These are phyloP conservation scores for Agapornis roseicollis DNA, from an alignment of 2,113 vertebrate genomes.

Conservation along the genomic window DNA sequence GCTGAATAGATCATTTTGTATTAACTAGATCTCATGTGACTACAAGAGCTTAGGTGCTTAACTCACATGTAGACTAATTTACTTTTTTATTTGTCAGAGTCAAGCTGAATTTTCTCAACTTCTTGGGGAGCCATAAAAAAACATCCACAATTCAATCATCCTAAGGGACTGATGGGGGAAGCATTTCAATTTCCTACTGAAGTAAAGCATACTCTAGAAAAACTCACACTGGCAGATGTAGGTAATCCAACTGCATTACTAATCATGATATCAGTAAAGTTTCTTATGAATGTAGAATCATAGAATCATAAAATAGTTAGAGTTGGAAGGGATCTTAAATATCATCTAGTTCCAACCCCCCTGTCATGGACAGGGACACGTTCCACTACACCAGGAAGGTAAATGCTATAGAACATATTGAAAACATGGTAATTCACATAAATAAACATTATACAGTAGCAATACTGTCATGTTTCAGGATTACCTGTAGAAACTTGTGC, in stretches of 20 bases:
- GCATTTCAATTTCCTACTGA: neutral
- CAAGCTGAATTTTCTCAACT: neutral
- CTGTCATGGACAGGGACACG: neutral
- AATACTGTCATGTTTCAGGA: neutral
- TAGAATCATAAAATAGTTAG: neutral
- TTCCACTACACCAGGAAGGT: neutral
- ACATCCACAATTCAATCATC: accelerated
- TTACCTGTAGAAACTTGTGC: neutral
- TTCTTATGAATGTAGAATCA: neutral
- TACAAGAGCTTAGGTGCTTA: neutral
- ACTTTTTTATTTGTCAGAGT: neutral
- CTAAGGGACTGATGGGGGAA: neutral
- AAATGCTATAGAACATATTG: neutral
- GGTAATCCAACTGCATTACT: neutral
- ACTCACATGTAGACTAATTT: neutral
- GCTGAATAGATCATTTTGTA: neutral
- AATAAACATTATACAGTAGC: neutral
- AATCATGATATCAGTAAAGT: neutral
- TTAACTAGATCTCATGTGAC: neutral
- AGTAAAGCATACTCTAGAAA: neutral
- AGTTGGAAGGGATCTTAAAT: neutral
- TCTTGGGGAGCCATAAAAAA: neutral
- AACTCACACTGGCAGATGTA: neutral
- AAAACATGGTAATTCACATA: neutral
- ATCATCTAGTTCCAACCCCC: neutral